Conservation (phyloP, 2,888 invertebrate genomes). For the Rhimphoctona megacephalus region DNA sequence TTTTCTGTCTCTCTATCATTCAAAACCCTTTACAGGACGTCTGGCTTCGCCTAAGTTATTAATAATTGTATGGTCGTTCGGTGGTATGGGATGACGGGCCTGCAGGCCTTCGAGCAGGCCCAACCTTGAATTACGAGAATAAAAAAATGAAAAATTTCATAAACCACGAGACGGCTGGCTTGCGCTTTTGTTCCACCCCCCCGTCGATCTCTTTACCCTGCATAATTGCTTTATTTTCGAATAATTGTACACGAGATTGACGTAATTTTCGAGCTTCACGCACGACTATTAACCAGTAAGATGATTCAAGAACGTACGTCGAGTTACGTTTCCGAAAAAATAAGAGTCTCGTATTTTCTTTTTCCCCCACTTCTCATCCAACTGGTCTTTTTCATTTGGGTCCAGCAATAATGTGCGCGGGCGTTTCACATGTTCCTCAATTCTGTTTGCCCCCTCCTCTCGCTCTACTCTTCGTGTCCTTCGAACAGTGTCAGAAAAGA, state of each 20-base stretch:
- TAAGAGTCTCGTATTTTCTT: slow-evolving; percentile 17
- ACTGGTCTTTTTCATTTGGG: slow-evolving; percentile 45
- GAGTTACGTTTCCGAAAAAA: slow-evolving; percentile 39
- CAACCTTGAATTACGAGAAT: slow-evolving; percentile 50
- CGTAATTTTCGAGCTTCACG: slow-evolving; percentile 18
- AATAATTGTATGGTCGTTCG: slow-evolving; percentile 63
- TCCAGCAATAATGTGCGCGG: slow-evolving; percentile 44
- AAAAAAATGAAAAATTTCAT: slow-evolving; percentile 46
- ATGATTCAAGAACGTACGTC: slow-evolving; percentile 7
- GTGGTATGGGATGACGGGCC: slow-evolving; percentile 41
- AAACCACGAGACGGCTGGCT: slow-evolving; percentile 37
- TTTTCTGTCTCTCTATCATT: slow-evolving; percentile 27
- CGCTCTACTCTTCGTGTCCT: slow-evolving; percentile 17
- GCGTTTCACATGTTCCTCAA: slow-evolving; percentile 53
- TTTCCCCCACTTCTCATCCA: background rate
- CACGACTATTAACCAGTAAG: background rate
- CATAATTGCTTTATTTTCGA: slow-evolving; percentile 15
- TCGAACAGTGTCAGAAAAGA: slow-evolving; percentile 27
- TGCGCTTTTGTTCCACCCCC: slow-evolving; percentile 2
- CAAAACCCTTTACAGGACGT: slow-evolving; percentile 51
- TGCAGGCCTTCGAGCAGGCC: slow-evolving; percentile 32
- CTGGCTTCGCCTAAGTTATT: slow-evolving; percentile 66
- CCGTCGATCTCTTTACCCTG: background rate
- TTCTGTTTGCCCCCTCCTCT: slow-evolving; percentile 43
- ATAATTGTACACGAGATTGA: slow-evolving; percentile 46